Evolutionary conservation across 2,888 invertebrate species (phyloP).

Genomic region (Euspilapteryx auroguttella): DNA sequence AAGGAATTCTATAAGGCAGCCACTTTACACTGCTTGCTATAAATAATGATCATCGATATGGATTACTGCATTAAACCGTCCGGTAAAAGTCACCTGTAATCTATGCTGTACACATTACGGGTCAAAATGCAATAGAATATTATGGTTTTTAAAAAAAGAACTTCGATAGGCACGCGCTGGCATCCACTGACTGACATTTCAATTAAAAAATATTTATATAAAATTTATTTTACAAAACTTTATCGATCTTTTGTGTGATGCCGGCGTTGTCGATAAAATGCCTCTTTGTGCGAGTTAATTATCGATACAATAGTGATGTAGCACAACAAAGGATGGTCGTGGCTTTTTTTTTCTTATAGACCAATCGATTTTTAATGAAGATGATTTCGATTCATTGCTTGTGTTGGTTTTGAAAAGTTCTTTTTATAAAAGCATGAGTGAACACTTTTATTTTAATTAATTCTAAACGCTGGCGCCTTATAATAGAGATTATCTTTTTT

Average conservation of each 20-base stretch:
- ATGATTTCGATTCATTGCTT: no score
- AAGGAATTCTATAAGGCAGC: no score
- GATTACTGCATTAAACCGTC: not conserved
- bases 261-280: conserved; percentile 21
- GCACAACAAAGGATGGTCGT: no score
- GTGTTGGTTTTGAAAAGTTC: no score
- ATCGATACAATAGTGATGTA: no score
- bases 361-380: no score
- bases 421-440: no score
- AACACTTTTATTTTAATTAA: no score
- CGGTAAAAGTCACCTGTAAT: not conserved
- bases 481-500: no score
- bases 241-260: conserved; percentile 18
- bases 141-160: not conserved
- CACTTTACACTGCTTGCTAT: conserved; percentile 1
- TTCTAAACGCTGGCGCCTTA: no score
- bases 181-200: conserved; percentile 27
- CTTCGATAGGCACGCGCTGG: conserved; percentile 9
- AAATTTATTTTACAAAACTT: conserved; percentile 10
- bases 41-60: conserved; percentile 1
- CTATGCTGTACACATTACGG: not conserved
- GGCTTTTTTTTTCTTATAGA: no score
- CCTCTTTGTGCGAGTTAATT: conserved; percentile 12
- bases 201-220: conserved; percentile 34
- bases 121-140: not conserved